Evolutionary conservation across 1,140 invertebrate genomes (phyloP), one percentile per base, ranked within the genome.

Genomic region (Solen grandis): DNA sequence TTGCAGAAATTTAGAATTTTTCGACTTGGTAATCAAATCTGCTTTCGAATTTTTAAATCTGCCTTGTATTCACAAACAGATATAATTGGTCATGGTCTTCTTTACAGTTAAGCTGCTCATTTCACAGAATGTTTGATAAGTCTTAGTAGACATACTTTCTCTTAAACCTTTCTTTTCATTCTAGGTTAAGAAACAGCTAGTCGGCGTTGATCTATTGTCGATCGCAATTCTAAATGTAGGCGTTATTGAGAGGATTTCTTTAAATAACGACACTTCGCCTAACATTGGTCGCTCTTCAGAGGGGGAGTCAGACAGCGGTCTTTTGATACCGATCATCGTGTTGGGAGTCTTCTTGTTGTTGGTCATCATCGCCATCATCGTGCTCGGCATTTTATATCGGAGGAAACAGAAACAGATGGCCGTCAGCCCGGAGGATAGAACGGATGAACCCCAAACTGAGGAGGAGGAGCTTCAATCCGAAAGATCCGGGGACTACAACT

Each of bases 401-500:
- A 38, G n/a, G 25, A 68, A 59, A 22, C 63, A 46, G 50, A 54
- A 60, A 27, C 27, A 69, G 33, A 68, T 59, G 75, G 25, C 65
- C n/a, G 65, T 78, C 13, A 16, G 41, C 25, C 75, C 75, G n/a
- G 65, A 78, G 5, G 65, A 78, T 16, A 76, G 66, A 38, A 66
- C 74, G 5, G 1, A 22, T 35, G 77, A 80, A 33, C 77, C 77
- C n/a, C 68, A 72, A 22, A 80, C 77, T 1, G 77, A 80, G 57
- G 66, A 80, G 46, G 77, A 80, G 33, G 77, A 80, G 10, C 59
- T 72, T 31, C 54, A 80, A 16, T 50, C 68, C 10, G 77, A 80
- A 4, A 19, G 29, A 2, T 60, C 41, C 5, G 75, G 69, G 10
- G 68, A 60, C 10, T 68, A 63, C 22, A 72, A n/a, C 29, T 33